Percentiles rank a stretch among this genome's conserved stretches.
These are phyloP conservation scores for Formica selysi DNA, from an alignment of 1,140 invertebrate species.

Conservation along the genomic window DNA sequence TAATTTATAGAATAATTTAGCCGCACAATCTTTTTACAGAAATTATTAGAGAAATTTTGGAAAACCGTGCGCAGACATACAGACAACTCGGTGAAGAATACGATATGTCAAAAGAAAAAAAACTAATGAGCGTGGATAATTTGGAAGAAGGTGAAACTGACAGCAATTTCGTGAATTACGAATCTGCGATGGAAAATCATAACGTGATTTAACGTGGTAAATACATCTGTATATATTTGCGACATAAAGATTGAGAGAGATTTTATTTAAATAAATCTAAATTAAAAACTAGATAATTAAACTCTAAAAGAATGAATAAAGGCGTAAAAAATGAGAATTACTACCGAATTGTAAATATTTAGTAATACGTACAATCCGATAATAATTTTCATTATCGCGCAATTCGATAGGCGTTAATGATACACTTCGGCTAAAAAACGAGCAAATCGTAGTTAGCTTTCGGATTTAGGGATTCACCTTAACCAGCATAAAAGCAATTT, in stretches of 20 bases:
- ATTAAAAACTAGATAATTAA: neutral
- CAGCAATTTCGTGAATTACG: conserved; percentile 76
- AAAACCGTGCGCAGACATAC: conserved; percentile 89
- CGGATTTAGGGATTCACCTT: conserved; percentile 77
- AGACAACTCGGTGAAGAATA: conserved; percentile 84
- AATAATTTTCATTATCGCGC: neutral
- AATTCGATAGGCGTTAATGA: conserved; percentile 63
- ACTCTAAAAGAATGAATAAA: neutral
- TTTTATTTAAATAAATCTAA: conserved; percentile 14
- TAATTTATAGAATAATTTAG: neutral
- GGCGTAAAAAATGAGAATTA: neutral
- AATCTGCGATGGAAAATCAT: conserved; percentile 59
- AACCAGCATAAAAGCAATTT: conserved; percentile 74
- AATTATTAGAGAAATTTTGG: conserved; percentile 91
- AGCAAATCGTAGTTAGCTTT: conserved; percentile 74
- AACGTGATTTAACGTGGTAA: conserved; percentile 50
- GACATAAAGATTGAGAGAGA: neutral
- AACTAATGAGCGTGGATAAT: conserved; percentile 77
- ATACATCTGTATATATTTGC: neutral
- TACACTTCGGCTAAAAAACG: conserved; percentile 48
- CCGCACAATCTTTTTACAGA: conserved; percentile 83
- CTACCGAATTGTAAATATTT: neutral
- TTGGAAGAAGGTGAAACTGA: conserved; percentile 75
- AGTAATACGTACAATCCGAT: neutral
- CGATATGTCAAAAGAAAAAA: conserved; percentile 76